Base-by-base conservation (phyloP, 2,888 invertebrate genomes). In the Limnephilus marmoratus region DNA sequence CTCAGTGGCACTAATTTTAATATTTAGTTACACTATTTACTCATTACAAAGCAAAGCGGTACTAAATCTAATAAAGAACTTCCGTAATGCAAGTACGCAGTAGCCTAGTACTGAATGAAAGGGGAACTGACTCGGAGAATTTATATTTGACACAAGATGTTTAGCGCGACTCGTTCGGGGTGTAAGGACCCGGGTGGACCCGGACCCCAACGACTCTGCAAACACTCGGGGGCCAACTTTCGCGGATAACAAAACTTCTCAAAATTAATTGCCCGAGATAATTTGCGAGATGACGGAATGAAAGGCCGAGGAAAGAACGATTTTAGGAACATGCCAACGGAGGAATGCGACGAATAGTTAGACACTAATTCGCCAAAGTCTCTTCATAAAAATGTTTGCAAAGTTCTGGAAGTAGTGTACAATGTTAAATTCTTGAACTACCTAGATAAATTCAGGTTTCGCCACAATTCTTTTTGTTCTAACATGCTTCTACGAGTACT, bases 251-350 rank as follows among this genome's bases (percentile, higher is more conserved):
- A 91, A 92, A 93, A 92, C 90, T 93, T 91, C 90, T 89, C 68
- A 85, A 92, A 92, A 93, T 92, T 93, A 93, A 93, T 93, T 93
- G 92, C 87, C 92, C 92, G 92, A 87, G 93, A 93, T 92, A 93
- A 93, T 93, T 93, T 93, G 91, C 90, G 92, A 93, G 92, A 92
- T 92, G 93, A 92, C 92, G 91, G 87, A 90, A 90, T 90, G 91
- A 91, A 92, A 93, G 92, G 91, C n/a, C 82, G 89, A 92, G 68
- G 90, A 86, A 90, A 90, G 92, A 92, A 91, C 68, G 85, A 93
- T 91, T 92, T 93, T 92, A 93, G 92, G 90, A 29, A 89, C 81
- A 83, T 85, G 37, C 49, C 91, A 37, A 68, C 29, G 31, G 85
- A 45, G 80, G 81, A 82, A 91, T 89, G 34, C 29, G 29, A 31